Percentiles rank a stretch among this genome's conserved stretches.
Conservation (phyloP, 2,797 vertebrate genomes). For the Clarias platycephalus region DNA sequence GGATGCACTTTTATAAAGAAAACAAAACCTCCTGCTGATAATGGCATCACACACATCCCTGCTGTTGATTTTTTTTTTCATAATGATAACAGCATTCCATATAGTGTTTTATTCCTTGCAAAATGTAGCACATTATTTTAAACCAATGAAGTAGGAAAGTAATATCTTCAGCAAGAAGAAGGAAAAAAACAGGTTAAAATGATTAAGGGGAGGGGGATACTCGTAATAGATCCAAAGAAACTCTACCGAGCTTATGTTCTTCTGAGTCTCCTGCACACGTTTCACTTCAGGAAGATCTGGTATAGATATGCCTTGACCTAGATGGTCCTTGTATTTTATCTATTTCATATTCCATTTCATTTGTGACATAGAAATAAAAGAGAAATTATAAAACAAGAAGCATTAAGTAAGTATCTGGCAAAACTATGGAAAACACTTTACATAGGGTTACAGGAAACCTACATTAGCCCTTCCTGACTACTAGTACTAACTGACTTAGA, state of each 20-base stretch:
- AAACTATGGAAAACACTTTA: conserved; percentile 2
- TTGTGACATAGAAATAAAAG: conserved; percentile 27
- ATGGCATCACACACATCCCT: not conserved
- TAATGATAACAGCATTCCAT: not conserved
- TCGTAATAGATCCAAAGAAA: conserved; percentile 36
- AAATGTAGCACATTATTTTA: not conserved
- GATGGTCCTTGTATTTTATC: conserved; percentile 84
- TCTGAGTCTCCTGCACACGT: conserved; percentile 84
- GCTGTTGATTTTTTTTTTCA: not conserved
- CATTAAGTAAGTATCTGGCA: not conserved
- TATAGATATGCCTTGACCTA: conserved; percentile 82
- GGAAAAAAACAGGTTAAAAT: conserved; percentile 28
- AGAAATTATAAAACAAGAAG: conserved; percentile 32
- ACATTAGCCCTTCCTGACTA: not conserved
- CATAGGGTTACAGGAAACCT: not conserved
- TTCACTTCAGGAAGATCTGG: conserved; percentile 86
- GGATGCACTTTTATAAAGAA: not conserved
- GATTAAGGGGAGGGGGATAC: conserved; percentile 9
- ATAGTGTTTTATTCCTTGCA: conserved; percentile 7
- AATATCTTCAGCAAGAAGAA: conserved; percentile 1
- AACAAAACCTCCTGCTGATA: not conserved
- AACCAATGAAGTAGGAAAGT: conserved; percentile 10
- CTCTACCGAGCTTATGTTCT: conserved; percentile 88
- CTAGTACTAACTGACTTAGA: not conserved
- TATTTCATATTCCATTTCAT: conserved; percentile 56